Base-by-base conservation (phyloP, 2,113 vertebrate genomes). In the Mirza zaza region DNA sequence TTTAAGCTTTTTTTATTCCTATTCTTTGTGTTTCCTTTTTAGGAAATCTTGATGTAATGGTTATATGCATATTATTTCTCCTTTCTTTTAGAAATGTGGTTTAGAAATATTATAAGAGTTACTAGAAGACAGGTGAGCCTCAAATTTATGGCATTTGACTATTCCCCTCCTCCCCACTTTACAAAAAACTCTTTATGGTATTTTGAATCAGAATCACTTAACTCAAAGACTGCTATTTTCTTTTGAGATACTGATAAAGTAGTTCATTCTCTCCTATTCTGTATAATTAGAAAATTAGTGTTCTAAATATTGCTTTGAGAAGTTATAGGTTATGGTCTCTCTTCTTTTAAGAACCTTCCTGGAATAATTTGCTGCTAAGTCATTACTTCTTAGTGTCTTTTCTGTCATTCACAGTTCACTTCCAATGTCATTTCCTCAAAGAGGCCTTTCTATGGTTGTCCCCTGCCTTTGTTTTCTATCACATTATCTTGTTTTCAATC, bases 1-100 rank as follows among this genome's bases (percentile, higher is more conserved):
- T 96, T 95, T 96, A 94, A n/a, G 4, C 0, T 90, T 96, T 93
- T 50, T 48, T 13, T 6, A 13, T 15, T 63, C 52, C 5, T 87
- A 2, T 89, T 70, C 50, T 91, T 82, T 94, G 36, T 81, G 34
- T 77, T 97, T 91, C 11, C 77, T 97, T 97, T 84, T 95, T 50
- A 67, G 61, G 79, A 71, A 96, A 93, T 36, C 25, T 55, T 63
- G 32, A 65, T 77, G 32, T 9, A 90, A 48, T 85, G 61, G 25
- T 52, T 75, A 12, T 79, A 42, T 70, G 21, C 11, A 7, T 39
- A 52, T 36, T 68, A 79, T 91, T 88, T 92, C 34, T 97, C 12
- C 12, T 73, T 73, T 27, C 42, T 75, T 75, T 42, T 75, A 85
- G 25, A 50, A 61, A 73, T 79, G 45, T 39, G 0, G 6, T 23